Conservation (phyloP, 2,113 vertebrate species). For the Hippolais icterina region DNA sequence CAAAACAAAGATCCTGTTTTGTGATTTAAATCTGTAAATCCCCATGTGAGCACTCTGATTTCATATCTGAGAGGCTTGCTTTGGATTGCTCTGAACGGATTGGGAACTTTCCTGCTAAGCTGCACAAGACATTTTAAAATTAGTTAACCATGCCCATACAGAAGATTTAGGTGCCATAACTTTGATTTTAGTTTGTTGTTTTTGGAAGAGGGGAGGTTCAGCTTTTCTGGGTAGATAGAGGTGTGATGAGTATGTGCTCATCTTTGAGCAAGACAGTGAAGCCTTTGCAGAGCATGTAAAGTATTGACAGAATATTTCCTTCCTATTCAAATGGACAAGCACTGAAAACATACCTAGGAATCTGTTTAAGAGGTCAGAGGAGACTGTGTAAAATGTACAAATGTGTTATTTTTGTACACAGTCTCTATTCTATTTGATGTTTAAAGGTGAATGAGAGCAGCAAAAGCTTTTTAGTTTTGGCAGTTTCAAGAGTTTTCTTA, state of each 20-base stretch:
- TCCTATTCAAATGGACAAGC: background rate
- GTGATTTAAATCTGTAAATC: constrained; percentile 33
- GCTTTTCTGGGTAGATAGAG: background rate
- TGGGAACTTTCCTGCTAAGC: constrained; percentile 3
- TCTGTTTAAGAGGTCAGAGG: constrained; percentile 11
- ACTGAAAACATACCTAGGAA: background rate
- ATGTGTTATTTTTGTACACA: background rate
- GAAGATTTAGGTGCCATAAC: background rate
- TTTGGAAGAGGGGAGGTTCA: background rate
- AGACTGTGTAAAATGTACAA: background rate
- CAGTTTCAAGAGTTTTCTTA: constrained; percentile 12
- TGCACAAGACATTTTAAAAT: background rate
- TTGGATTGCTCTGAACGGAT: background rate
- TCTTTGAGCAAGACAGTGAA: background rate
- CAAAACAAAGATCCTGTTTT: constrained; percentile 42
- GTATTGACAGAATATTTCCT: background rate
- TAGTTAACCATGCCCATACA: background rate
- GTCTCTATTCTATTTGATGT: background rate
- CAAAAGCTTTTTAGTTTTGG: constrained; percentile 14
- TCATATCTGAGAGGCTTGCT: constrained; percentile 4
- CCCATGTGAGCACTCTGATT: constrained; percentile 16
- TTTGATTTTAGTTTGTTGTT: background rate
- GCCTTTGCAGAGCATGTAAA: background rate
- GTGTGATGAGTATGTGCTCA: background rate
- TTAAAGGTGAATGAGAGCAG: constrained; percentile 23